phyloP scores from a whole-genome alignment of 1,140 invertebrate genomes.

The Leptinotarsa defecta region DNA sequence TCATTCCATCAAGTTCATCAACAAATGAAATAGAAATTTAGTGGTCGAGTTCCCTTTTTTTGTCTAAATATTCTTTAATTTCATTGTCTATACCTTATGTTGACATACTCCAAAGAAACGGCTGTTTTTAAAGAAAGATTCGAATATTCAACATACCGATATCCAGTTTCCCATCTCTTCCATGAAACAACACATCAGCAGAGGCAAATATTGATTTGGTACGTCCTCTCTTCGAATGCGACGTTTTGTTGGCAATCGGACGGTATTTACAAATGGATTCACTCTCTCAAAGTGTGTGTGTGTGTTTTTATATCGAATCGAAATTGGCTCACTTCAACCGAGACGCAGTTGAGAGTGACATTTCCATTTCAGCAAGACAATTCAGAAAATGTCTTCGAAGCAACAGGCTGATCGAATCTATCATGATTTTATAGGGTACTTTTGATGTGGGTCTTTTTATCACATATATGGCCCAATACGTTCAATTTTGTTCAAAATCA shows the following conservation, averaged over 20 bases:
- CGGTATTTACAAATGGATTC: slow-evolving; percentile 4
- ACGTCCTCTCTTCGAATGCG: background rate
- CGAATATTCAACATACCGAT: background rate
- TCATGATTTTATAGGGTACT: background rate
- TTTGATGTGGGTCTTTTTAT: too few relatives aligned
- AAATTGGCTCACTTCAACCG: background rate
- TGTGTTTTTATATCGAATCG: slow-evolving; percentile 4
- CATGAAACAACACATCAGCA: background rate
- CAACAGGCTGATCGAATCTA: background rate
- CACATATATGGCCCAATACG: too few relatives aligned
- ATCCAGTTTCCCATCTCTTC: background rate
- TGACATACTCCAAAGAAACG: too few relatives aligned
- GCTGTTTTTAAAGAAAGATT: background rate
- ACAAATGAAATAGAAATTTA: too few relatives aligned
- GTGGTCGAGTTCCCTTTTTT: too few relatives aligned
- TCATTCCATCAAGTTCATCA: too few relatives aligned
- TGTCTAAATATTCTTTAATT: too few relatives aligned
- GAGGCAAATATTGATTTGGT: background rate
- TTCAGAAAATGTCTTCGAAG: background rate
- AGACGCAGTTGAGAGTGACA: background rate
- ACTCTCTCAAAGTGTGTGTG: slow-evolving; percentile 1
- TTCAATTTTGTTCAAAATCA: too few relatives aligned
- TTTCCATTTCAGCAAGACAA: background rate
- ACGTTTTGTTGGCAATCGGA: slow-evolving; percentile 8
- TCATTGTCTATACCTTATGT: too few relatives aligned